phyloP scores from a whole-genome alignment of 2,113 vertebrate species.

The Agapornis roseicollis region DNA sequence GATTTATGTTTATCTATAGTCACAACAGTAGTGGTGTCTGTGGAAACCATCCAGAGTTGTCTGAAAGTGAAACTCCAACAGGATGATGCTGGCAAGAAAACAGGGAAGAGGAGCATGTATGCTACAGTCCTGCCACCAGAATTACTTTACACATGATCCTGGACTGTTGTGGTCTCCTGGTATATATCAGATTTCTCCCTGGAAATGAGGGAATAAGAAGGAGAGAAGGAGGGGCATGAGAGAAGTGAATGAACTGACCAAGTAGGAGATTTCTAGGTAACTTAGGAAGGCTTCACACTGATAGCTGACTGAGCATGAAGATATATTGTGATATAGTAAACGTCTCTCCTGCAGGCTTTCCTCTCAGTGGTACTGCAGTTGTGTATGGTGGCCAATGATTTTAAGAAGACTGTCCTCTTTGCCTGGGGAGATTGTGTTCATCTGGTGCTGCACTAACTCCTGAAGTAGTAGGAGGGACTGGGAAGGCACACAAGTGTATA shows the following conservation, averaged over 20 bases:
- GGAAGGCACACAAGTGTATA: accelerated
- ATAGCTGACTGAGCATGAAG: not conserved
- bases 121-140: not conserved
- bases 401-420: not conserved
- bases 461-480: not conserved
- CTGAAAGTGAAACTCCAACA: not conserved
- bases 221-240: not conserved
- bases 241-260: not conserved
- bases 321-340: not conserved
- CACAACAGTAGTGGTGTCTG: not conserved
- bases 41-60: not conserved
- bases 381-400: not conserved
- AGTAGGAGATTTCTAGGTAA: not conserved
- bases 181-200: not conserved
- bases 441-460: not conserved
- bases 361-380: not conserved
- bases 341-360: not conserved
- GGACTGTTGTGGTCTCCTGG: not conserved
- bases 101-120: accelerated
- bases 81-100: not conserved
- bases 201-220: not conserved
- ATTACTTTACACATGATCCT: not conserved
- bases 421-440: not conserved
- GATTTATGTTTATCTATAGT: not conserved
- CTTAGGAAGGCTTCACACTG: not conserved